Conservation (phyloP, 2,113 vertebrate species). For the Sinocyclocheilus anshuiensis region DNA sequence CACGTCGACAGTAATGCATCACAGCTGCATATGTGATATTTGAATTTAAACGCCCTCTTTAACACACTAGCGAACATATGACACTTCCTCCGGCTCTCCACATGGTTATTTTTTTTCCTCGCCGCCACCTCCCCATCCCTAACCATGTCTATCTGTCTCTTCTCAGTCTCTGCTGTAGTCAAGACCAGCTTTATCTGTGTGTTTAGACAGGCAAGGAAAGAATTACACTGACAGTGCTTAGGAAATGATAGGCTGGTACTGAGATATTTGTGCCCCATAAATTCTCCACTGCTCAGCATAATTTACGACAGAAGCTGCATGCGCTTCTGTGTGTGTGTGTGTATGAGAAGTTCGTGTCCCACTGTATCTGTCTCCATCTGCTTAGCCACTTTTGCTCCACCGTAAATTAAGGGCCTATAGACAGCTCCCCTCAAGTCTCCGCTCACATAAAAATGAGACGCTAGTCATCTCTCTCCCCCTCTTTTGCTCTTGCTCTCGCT, state of each 20-base stretch:
- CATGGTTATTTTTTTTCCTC: slow-evolving; percentile 12
- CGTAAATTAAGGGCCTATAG: slow-evolving; percentile 69
- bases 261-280: slow-evolving; percentile 72
- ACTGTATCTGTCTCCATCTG: slow-evolving; percentile 71
- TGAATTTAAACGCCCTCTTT: slow-evolving; percentile 46
- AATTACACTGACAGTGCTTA: slow-evolving; percentile 69
- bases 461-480: slow-evolving; percentile 44
- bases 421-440: slow-evolving; percentile 65
- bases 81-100: slow-evolving; percentile 15
- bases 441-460: slow-evolving; percentile 59
- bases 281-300: slow-evolving; percentile 70
- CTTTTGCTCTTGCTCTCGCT: slow-evolving; percentile 37
- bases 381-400: slow-evolving; percentile 68
- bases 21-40: slow-evolving; percentile 27
- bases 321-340: slow-evolving; percentile 55
- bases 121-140: slow-evolving; percentile 16
- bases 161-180: slow-evolving; percentile 53
- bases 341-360: slow-evolving; percentile 65
- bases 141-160: slow-evolving; percentile 51
- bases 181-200: slow-evolving; percentile 63
- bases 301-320: slow-evolving; percentile 61
- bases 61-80: slow-evolving; percentile 27
- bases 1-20: background rate
- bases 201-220: slow-evolving; percentile 67
- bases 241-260: slow-evolving; percentile 72